Evolutionary conservation across 1,140 invertebrate species (phyloP).

Genomic region (Drosophila sulfurigaster): DNA sequence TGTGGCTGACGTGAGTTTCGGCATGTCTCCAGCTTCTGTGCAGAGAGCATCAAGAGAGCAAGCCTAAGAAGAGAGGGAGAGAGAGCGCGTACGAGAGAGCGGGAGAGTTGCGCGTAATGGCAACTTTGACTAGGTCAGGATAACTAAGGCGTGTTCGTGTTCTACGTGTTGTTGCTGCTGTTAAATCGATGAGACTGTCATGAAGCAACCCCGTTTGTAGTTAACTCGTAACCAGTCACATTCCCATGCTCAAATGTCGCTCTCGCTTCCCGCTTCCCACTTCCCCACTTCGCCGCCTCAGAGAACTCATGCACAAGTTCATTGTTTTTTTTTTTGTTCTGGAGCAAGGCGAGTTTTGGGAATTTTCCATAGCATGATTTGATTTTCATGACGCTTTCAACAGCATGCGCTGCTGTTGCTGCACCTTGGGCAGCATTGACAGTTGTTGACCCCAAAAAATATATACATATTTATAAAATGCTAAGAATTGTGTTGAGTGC

Average conservation of each 20-base stretch:
- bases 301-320: neutral
- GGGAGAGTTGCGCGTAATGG: conserved; percentile 36
- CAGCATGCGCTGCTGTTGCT: neutral
- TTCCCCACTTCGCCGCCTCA: neutral
- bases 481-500: neutral
- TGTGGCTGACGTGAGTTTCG: conserved; percentile 58
- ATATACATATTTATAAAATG: neutral
- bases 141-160: conserved; percentile 19
- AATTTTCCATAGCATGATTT: conserved; percentile 67
- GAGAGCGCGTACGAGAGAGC: conserved; percentile 15
- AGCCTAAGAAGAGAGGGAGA: neutral
- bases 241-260: conserved; percentile 8
- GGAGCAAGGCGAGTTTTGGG: conserved; percentile 43
- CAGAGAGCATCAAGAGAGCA: conserved; percentile 7
- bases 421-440: neutral
- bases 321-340: conserved; percentile 2
- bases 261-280: neutral
- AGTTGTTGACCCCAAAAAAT: neutral
- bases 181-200: conserved; percentile 69
- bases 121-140: conserved; percentile 73
- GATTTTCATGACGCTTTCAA: conserved; percentile 23
- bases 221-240: conserved; percentile 1
- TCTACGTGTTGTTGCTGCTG: conserved; percentile 37
- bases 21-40: conserved; percentile 27
- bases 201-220: conserved; percentile 29